Base-by-base conservation (phyloP, 1,140 invertebrate genomes). In the Drosophila ohnishii region DNA sequence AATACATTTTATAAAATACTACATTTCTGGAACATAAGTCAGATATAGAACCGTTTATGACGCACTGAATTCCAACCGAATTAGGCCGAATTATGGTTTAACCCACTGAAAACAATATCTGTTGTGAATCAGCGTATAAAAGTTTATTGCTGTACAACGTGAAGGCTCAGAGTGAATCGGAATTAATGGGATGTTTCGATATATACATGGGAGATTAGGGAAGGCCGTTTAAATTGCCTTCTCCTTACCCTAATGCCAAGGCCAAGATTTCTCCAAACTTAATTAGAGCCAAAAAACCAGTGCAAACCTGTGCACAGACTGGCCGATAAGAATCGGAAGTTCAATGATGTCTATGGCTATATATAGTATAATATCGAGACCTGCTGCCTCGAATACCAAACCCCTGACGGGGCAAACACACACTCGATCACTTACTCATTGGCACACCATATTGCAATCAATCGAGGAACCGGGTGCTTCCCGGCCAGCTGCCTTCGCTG, bases 381-480 rank as follows among this genome's bases (percentile, higher is more conserved):
- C 50, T 44, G 77, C 45, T 59, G 53, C 75, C 62, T 64, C 11
- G 37, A 75, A 87, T 87, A 39, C 83, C 83, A 48, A 70, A 64
- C 55, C 72, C 67, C 51, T 87, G 83, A 87, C 83, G 73, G 47
- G 51, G 69, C 47, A 34, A 55, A 55, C 60, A 40, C 65, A 56
- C 25, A 75, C 55, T 74, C 39, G 39, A 30, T 19, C 30, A 34
- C 72, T 75, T 76, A 77, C 70, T 76, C 60, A 76, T 69, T 67
- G 61, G 69, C 40, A 48, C 42, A 50, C 47, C 51, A 42, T 40
- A 22, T 39, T 34, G 45, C 44, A 62, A 64, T 59, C 53, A 10
- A 32, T 59, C 44, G 25, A 30, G 60, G 50, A 61, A 71, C 60
- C 39, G 63, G 81, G 82, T 69, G 66, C 64, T 85, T 86, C 82